These are phyloP conservation scores for Geopemphigus sp. DNA, from an alignment of 1,140 invertebrate genomes.

Conservation along the genomic window DNA sequence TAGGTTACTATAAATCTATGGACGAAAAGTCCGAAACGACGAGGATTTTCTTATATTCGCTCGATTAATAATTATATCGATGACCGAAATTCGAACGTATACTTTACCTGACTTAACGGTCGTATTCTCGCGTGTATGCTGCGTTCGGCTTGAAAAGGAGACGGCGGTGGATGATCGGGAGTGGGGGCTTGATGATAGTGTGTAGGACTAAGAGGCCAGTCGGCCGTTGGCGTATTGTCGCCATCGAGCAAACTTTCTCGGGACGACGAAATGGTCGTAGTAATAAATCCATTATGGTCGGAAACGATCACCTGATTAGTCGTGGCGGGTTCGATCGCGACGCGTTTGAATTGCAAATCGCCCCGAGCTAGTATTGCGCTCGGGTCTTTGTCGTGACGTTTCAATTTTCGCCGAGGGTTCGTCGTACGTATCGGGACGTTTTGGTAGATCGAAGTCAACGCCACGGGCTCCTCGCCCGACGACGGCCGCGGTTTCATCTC, in stretches of 20 bases:
- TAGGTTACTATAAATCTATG: slow-evolving; percentile 64
- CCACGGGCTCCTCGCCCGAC: slow-evolving; percentile 64
- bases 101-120: slow-evolving; percentile 79
- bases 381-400: slow-evolving; percentile 62
- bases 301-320: slow-evolving; percentile 54
- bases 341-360: slow-evolving; percentile 58
- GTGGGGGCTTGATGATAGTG: slow-evolving; percentile 90
- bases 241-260: slow-evolving; percentile 66
- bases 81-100: background rate
- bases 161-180: slow-evolving; percentile 90
- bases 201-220: slow-evolving; percentile 70
- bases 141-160: slow-evolving; percentile 82
- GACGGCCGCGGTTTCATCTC: slow-evolving; percentile 66
- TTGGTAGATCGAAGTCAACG: slow-evolving; percentile 70
- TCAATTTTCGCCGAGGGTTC: slow-evolving; percentile 69
- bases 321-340: slow-evolving; percentile 52
- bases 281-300: slow-evolving; percentile 56
- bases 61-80: no score
- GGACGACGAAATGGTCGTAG: slow-evolving; percentile 62
- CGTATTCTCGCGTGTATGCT: slow-evolving; percentile 87
- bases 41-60: background rate
- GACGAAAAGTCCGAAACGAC: background rate
- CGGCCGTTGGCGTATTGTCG: slow-evolving; percentile 52
- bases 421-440: slow-evolving; percentile 70
- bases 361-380: slow-evolving; percentile 56